Percentiles rank a stretch among this genome's conserved stretches.
Conservation (phyloP, 1,140 invertebrate genomes). For the Drosophila subpulchrella region DNA sequence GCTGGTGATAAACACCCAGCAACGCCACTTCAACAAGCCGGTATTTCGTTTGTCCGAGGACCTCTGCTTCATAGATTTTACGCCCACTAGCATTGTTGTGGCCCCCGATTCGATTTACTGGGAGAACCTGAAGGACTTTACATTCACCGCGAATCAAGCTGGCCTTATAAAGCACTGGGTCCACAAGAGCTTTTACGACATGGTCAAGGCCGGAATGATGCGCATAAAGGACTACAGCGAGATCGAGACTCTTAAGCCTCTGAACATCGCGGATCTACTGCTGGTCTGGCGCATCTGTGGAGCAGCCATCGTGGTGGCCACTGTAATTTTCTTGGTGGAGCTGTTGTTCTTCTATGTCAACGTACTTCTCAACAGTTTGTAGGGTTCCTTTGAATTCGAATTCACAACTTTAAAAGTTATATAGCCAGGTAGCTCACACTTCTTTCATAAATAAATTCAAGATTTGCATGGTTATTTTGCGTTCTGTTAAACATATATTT, state of each 20-base stretch:
- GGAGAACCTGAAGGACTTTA: slow-evolving; percentile 17
- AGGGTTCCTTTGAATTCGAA: neutral
- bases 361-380: slow-evolving; percentile 44
- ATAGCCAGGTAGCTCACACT: too few species aligned
- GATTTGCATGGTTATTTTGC: too few species aligned
- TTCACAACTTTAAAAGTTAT: too few species aligned
- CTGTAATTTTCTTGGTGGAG: slow-evolving; percentile 42
- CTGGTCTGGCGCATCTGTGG: slow-evolving; percentile 12
- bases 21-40: slow-evolving; percentile 43
- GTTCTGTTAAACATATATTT: too few species aligned
- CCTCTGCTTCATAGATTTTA: slow-evolving; percentile 25
- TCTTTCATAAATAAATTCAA: too few species aligned
- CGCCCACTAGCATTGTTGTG: slow-evolving; percentile 30
- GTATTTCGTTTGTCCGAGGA: slow-evolving; percentile 45
- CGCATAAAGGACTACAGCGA: slow-evolving; percentile 54
- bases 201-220: slow-evolving; percentile 49
- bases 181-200: slow-evolving; percentile 49
- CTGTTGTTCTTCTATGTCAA: slow-evolving; percentile 46
- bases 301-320: slow-evolving; percentile 13
- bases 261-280: slow-evolving; percentile 34
- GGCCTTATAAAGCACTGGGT: slow-evolving; percentile 45
- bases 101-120: slow-evolving; percentile 46
- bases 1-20: slow-evolving; percentile 30
- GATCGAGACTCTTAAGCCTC: neutral
- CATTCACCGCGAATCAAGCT: slow-evolving; percentile 1